Evolutionary conservation across 2,888 invertebrate genomes (phyloP), one percentile per base, ranked within the genome.

Genomic region (Erebia ligea): DNA sequence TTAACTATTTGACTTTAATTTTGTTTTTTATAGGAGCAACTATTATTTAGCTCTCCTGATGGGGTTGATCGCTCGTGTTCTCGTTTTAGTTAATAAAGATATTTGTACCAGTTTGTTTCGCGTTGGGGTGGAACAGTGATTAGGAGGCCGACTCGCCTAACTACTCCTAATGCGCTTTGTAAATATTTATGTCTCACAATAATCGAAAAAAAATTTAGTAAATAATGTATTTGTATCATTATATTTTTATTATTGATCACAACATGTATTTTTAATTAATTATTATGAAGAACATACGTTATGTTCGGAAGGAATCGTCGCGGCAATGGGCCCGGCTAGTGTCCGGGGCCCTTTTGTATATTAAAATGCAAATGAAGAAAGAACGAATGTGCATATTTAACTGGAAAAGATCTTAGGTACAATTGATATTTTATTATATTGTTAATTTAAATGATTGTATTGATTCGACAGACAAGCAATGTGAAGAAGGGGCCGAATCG

Each of bases 211-310:
- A 90, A 3, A 4, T 84, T 89, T 92, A 92, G 92, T 83, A 88
- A 88, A 89, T 91, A 92, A 91, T 88, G 92, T 92, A 92, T 92
- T 91, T 92, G 91, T 93, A 92, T 91, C 89, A 92, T 92, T 92
- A 91, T 92, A 92, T 92, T 93, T 92, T 92, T 93, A 92, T 91
- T 91, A 91, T 91, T 87, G 91, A 91, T 92, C 91, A 91, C 91
- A 89, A 90, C 82, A 82, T 89, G 89, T 92, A 92, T 89, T 88
- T 89, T 87, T 89, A 90, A 89, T 86, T 62, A 62, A 45, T 81
- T 69, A 56, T 56, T 76, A 79, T 77, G 78, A 78, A 84, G 84
- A 82, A 84, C 83, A 84, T 84, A 86, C 84, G 85, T 82, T 80
- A 84, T 80, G 87, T 83, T 85, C 85, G 80, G 82, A 79, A 21